These are phyloP conservation scores for Drosophila nigrodunni DNA, from an alignment of 1,140 invertebrate species.

Conservation along the genomic window DNA sequence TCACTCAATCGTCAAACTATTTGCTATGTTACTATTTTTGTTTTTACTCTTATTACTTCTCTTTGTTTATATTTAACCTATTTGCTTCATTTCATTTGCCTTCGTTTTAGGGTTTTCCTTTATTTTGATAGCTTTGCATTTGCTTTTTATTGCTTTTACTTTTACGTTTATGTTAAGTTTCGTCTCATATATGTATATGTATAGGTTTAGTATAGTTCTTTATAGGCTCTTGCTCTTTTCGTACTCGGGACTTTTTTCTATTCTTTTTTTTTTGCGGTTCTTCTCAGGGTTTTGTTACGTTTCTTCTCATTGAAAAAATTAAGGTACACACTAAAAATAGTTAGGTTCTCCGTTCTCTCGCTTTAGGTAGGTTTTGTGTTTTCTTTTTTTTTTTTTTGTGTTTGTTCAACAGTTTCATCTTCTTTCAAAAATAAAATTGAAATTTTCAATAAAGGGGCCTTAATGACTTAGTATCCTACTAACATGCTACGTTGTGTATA, in stretches of 20 bases:
- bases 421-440: constrained; percentile 58
- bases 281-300: constrained; percentile 52
- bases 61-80: constrained; percentile 49
- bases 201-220: constrained; percentile 39
- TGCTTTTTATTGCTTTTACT: constrained; percentile 80
- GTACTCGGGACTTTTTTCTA: constrained; percentile 31
- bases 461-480: constrained; percentile 73
- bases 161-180: constrained; percentile 65
- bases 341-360: constrained; percentile 75
- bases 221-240: constrained; percentile 43
- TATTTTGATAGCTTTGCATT: constrained; percentile 78
- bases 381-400: constrained; percentile 43
- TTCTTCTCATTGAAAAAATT: constrained; percentile 70
- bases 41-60: constrained; percentile 11
- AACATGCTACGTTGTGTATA: constrained; percentile 55
- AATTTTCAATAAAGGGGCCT: constrained; percentile 63
- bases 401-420: constrained; percentile 30
- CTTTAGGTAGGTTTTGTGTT: constrained; percentile 78
- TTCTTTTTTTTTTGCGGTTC: constrained; percentile 31
- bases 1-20: constrained; percentile 51
- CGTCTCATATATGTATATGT: constrained; percentile 49
- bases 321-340: constrained; percentile 84
- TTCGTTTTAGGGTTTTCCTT: constrained; percentile 5
- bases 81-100: constrained; percentile 50
- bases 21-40: constrained; percentile 32